Base-by-base conservation (phyloP, 2,797 vertebrate genomes). In the Epinephelus malabaricus region DNA sequence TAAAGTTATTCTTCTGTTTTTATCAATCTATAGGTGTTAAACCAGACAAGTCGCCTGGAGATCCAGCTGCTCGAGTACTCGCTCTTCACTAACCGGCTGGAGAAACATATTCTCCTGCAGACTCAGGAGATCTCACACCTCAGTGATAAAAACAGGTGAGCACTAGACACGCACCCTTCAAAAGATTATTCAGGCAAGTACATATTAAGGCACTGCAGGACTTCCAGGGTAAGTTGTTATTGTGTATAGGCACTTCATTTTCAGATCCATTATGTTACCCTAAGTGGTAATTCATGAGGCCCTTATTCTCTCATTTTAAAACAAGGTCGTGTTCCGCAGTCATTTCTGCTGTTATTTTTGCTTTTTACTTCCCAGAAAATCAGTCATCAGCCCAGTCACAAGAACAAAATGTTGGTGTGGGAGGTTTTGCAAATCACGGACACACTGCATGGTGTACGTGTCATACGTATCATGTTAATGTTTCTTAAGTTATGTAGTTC, bases 51-150 rank as follows among this genome's bases (percentile, higher is more conserved):
- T 59, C 94, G 96, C 70, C 86, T 97, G 76, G 96, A 97, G 92
- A 96, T 97, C 75, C 96, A 97, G 90, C 88, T 96, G 79, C 84
- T 97, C 10, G 96, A 96, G 79, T 95, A 96, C 80, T 96, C 95
- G 0, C 92, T 96, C 61, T 96, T 94, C 78, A 96, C 95, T 25
- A 94, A 91, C 89, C 94, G 92, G 38, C 94, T 97, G 75, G 96
- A 97, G 94, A 97, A 96, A 81, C 95, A 95, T 64, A 93, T 97
- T 83, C 88, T 97, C 53, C 84, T 95, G 71, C 96, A 97, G 90
- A 96, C 91, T 38, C 95, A 96, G 58, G 96, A 96, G 85, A 96
- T 97, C 79, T 95, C 93, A 70, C 93, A 79, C 21, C 95, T 97
- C 77, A 91, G 92, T 56, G 96, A 96, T 54, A 96, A 96, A 91